A percentile compares a stretch with the other conserved stretches of the same genome.
Conservation (phyloP, 2,113 vertebrate genomes). For the Grammomys surdaster region DNA sequence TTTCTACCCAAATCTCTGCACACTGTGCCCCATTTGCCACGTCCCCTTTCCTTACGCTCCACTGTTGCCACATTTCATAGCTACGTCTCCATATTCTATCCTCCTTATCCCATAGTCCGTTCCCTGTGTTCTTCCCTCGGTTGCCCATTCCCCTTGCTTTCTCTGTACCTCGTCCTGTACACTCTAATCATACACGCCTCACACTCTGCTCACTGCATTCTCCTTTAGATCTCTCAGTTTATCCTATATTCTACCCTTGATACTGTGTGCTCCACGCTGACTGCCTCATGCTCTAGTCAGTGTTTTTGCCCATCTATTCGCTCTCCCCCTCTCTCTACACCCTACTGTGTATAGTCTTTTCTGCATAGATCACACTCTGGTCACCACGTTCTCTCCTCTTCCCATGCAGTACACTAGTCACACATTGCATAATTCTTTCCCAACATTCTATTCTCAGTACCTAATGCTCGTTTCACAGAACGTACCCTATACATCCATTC, state of each 20-base stretch:
- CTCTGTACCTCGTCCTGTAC: neutral
- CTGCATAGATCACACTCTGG: neutral
- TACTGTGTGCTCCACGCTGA: neutral
- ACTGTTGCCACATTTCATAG: neutral
- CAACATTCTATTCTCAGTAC: neutral
- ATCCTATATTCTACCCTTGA: neutral
- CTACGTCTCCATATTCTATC: too few species aligned
- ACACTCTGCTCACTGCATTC: fast-evolving
- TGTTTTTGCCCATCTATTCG: neutral
- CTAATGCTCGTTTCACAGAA: neutral
- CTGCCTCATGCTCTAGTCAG: neutral
- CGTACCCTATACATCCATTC: neutral
- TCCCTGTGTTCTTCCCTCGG: too few species aligned
- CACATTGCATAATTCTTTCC: neutral
- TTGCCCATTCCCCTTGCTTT: neutral
- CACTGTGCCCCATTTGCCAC: neutral
- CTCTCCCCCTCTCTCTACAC: neutral
- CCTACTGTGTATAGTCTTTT: neutral
- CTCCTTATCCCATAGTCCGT: neutral
- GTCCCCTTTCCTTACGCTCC: neutral
- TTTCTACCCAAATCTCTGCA: neutral
- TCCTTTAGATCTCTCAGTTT: neutral
- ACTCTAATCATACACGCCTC: too few species aligned
- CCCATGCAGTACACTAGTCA: neutral
- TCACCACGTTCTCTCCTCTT: neutral